A percentile compares a stretch with the other conserved stretches of the same genome.
phyloP scores from a whole-genome alignment of 2,797 vertebrate genomes.

The Mastacembelus armatus region DNA sequence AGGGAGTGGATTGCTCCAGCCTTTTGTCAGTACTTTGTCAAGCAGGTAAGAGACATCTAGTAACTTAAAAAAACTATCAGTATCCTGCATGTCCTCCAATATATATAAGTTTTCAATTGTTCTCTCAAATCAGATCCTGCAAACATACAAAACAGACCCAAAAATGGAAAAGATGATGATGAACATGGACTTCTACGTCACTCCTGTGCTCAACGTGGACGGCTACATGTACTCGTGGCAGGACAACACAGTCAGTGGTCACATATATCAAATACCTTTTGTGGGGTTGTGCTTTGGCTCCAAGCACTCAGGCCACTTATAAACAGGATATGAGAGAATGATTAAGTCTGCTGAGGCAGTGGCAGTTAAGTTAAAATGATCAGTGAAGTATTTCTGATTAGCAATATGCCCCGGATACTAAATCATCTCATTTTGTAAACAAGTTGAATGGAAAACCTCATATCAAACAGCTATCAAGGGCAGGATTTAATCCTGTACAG shows the following conservation, averaged over 20 bases:
- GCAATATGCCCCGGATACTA: background rate
- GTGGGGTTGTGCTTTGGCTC: background rate
- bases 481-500: background rate
- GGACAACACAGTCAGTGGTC: conserved; percentile 61
- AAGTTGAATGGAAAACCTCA: background rate
- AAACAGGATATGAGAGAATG: conserved; percentile 14
- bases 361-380: conserved; percentile 6
- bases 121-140: conserved; percentile 79
- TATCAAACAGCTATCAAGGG: rapidly evolving
- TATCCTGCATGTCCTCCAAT: background rate
- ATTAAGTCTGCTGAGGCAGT: background rate
- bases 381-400: conserved; percentile 15
- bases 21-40: conserved; percentile 91
- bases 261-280: conserved; percentile 16
- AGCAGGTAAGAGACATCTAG: conserved; percentile 74
- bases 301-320: conserved; percentile 2
- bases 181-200: conserved; percentile 87
- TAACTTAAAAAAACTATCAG: background rate
- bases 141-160: conserved; percentile 79
- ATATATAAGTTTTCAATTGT: background rate
- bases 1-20: conserved; percentile 89
- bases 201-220: conserved; percentile 88
- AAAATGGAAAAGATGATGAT: conserved; percentile 76
- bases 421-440: background rate
- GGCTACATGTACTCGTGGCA: conserved; percentile 84